Base-by-base conservation (phyloP, 2,888 invertebrate species). In the Leptinotarsa rubiginosa region DNA sequence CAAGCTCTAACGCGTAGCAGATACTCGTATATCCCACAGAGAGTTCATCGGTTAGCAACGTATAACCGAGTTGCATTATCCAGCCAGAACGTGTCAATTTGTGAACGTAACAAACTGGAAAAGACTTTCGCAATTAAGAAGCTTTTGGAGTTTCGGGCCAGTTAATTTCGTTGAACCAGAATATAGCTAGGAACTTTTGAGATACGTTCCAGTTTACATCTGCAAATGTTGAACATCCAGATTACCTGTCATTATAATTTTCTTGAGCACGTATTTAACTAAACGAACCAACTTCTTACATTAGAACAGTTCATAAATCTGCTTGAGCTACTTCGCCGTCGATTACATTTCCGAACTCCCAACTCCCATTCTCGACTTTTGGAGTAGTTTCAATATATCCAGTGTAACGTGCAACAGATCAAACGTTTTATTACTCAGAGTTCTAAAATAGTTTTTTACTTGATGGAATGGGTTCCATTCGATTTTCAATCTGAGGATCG, bases 61-160 rank as follows among this genome's bases (percentile, higher is more conserved):
- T 16, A 22, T 50, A 50, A 50, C 49, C n/a, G 31, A 22, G 22
- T 18, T 54, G 66, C 18, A n/a, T 41, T 54, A 50, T 50, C 25
- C 68, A 68, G 25, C 68, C 81, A 83, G 83, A 84, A 86, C 86
- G 85, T 86, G 86, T 87, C 86, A 87, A 86, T 86, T 87, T 86
- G 84, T 84, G 84, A 86, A 87, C 82, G 85, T 85, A 86, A 86
- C 85, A 86, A 85, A 86, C 85, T 85, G 86, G 86, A 86, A 85
- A 86, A 86, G 86, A 86, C 86, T 86, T 86, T 86, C 80, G 87
- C 85, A 87, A 87, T 86, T 86, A 87, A 84, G 83, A 79, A 82
- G 79, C 83, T 83, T 82, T 81, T 80, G 79, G 80, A 83, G 82
- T 80, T 80, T 78, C 81, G 79, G 79, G 72, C 80, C 80, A 82